A percentile compares a stretch with the other conserved stretches of the same genome.
Conservation (phyloP, 1,140 invertebrate genomes). For the Ptiloglossa arizonensis region DNA sequence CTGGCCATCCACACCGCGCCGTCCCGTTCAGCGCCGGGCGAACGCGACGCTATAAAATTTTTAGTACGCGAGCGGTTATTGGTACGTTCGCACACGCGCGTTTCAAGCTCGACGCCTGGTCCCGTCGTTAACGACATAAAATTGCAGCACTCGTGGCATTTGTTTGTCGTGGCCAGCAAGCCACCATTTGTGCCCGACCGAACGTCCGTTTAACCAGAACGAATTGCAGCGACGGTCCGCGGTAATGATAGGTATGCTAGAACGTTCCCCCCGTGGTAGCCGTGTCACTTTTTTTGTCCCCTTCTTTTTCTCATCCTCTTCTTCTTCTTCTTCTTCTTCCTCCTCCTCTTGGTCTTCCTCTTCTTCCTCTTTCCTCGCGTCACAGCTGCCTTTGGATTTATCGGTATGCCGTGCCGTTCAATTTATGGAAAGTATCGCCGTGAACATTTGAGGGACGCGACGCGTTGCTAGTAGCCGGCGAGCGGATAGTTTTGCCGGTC, state of each 20-base stretch:
- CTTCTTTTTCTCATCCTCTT: too few species aligned
- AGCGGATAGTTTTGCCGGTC: constrained; percentile 1
- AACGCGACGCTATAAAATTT: constrained; percentile 65
- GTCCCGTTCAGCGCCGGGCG: constrained; percentile 17
- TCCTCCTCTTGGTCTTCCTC: neutral
- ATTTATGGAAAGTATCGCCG: constrained; percentile 33
- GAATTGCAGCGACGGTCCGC: constrained; percentile 45
- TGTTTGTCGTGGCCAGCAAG: constrained; percentile 53
- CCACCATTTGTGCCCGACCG: constrained; percentile 24
- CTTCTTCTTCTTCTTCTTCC: neutral
- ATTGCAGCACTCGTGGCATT: constrained; percentile 56
- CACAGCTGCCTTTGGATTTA: constrained; percentile 10
- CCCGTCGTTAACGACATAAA: constrained; percentile 61
- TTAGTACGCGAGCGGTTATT: constrained; percentile 55
- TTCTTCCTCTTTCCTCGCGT: neutral
- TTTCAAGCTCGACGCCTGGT: constrained; percentile 9
- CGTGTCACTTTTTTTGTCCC: constrained; percentile 8
- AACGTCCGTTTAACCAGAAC: constrained; percentile 49
- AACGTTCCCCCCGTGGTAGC: constrained; percentile 7
- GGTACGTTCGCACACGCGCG: constrained; percentile 28
- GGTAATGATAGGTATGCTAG: constrained; percentile 55
- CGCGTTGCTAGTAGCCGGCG: too few species aligned
- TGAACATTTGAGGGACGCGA: constrained; percentile 11
- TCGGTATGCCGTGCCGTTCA: neutral
- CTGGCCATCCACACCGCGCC: too few species aligned